Evolutionary conservation across 2,888 invertebrate genomes (phyloP).

Genomic region (Tachina grossa): DNA sequence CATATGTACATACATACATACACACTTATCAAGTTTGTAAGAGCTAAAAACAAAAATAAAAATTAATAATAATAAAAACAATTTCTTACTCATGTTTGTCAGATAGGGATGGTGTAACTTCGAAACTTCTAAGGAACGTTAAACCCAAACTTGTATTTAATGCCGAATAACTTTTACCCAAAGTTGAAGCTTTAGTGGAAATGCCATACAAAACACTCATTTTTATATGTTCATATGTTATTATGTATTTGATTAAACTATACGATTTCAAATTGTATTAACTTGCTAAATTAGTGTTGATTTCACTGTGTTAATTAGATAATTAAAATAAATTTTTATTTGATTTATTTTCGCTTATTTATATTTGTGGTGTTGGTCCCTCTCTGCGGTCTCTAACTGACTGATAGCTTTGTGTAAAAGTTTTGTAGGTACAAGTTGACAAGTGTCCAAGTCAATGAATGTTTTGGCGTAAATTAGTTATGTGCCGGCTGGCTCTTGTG

Average conservation of each 20-base stretch:
- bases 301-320: conserved; percentile 46
- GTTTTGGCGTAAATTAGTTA: neutral
- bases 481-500: conserved; percentile 29
- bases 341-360: conserved; percentile 6
- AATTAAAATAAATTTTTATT: conserved; percentile 50
- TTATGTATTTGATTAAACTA: neutral
- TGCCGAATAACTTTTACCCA: conserved; percentile 54
- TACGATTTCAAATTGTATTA: neutral
- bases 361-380: neutral
- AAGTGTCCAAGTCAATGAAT: neutral
- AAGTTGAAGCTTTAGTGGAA: conserved; percentile 57
- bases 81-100: conserved; percentile 74
- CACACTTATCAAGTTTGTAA: neutral
- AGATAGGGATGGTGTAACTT: conserved; percentile 69
- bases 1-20: no score
- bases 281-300: neutral
- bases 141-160: conserved; percentile 42
- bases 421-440: neutral
- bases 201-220: conserved; percentile 71
- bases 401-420: conserved; percentile 28
- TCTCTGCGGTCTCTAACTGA: conserved; percentile 25
- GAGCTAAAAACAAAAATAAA: neutral
- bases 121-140: conserved; percentile 70
- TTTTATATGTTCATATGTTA: conserved; percentile 12
- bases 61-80: neutral